Percentiles rank a stretch among this genome's conserved stretches.
These are phyloP conservation scores for Anhinga rufa DNA, from an alignment of 2,113 vertebrate genomes.

Conservation along the genomic window DNA sequence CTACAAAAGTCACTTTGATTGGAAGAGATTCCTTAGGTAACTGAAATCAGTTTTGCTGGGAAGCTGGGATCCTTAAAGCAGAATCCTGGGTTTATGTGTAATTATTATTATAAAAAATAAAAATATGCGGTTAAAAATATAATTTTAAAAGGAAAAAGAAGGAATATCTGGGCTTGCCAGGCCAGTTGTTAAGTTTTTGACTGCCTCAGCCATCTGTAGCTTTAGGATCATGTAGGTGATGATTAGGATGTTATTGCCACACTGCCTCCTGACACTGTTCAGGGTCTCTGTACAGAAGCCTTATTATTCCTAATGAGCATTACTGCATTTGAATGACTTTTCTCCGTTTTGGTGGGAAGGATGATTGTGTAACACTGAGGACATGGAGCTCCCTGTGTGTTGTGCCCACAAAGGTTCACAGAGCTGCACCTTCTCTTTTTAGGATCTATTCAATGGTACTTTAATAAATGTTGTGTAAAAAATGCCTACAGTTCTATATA, in stretches of 20 bases:
- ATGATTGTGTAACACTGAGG: slow-evolving; percentile 13
- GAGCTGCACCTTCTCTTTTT: slow-evolving; percentile 74
- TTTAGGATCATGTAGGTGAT: background rate
- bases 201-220: background rate
- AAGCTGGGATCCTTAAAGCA: background rate
- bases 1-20: background rate
- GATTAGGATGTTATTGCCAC: background rate
- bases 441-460: slow-evolving; percentile 70
- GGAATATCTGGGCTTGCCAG: background rate
- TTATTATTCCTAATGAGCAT: background rate
- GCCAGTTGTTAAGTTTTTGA: background rate
- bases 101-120: background rate
- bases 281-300: slow-evolving; percentile 31
- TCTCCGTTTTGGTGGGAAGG: slow-evolving; percentile 19
- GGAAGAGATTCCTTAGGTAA: background rate
- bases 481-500: slow-evolving; percentile 63
- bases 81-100: background rate
- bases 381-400: slow-evolving; percentile 34
- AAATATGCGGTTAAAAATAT: background rate
- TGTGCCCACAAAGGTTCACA: slow-evolving; percentile 63
- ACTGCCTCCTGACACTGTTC: slow-evolving; percentile 12
- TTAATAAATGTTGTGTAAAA: slow-evolving; percentile 67
- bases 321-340: slow-evolving; percentile 34
- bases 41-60: background rate
- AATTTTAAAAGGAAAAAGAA: background rate